Conservation (phyloP, 2,888 invertebrate species). For the Coelogynopora nodosa region DNA sequence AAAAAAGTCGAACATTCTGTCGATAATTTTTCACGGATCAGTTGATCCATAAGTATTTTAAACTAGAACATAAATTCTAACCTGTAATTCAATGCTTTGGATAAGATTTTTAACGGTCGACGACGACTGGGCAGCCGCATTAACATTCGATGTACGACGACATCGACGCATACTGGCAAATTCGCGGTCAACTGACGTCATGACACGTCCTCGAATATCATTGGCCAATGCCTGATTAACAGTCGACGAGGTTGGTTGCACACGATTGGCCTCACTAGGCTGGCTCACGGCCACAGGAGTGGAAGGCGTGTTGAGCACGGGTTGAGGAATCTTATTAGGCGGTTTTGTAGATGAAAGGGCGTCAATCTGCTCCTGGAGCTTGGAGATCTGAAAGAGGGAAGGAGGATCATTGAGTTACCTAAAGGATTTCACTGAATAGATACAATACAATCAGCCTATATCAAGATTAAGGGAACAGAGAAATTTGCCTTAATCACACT, state of each 20-base stretch:
- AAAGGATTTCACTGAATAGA: background rate
- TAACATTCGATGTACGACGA: background rate
- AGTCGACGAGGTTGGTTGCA: no score
- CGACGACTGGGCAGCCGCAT: background rate
- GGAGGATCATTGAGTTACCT: no score
- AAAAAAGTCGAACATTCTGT: no score
- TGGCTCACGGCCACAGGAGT: background rate
- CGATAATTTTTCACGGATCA: no score
- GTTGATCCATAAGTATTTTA: background rate
- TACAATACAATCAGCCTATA: no score
- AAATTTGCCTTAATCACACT: no score
- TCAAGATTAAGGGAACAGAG: no score
- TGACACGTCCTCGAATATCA: background rate
- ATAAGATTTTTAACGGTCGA: conserved; percentile 39
- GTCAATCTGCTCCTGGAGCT: background rate
- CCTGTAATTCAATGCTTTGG: conserved; percentile 44
- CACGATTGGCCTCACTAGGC: background rate
- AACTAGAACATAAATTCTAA: background rate
- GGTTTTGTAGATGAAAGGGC: background rate
- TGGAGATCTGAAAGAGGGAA: background rate
- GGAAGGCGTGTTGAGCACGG: background rate
- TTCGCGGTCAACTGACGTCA: background rate
- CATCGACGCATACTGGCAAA: background rate
- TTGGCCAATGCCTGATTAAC: background rate
- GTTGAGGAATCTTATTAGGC: background rate